Evolutionary conservation across 2,797 vertebrate genomes (phyloP), one percentile per base, ranked within the genome.

Genomic region (Cuniculus paca): DNA sequence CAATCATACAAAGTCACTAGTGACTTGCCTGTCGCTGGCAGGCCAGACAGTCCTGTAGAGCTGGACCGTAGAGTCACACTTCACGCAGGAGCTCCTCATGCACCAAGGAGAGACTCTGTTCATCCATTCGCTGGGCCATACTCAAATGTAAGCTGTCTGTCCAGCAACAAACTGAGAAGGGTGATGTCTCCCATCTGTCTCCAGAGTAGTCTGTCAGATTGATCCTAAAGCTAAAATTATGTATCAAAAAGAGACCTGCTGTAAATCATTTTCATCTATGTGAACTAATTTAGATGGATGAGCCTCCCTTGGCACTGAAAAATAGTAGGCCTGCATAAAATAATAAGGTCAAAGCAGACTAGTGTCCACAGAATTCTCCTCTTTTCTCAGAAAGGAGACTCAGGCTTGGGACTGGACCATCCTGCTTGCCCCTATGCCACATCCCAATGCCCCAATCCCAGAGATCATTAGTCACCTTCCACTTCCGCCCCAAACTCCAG

Each of bases 281-380:
- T 82, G 54, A 86, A 70, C 77, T 70, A n/a, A 88, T 87, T 80
- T 39, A 63, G 82, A 82, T 3, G 24, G 81, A 65, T 65, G 72
- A 54, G 54, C 31, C 48, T 60, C 28, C 50, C 7, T 11, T 10
- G 28, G 80, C 17, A 36, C 61, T 19, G 10, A 85, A 48, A 91
- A 31, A 68, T 1, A n/a, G 48, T 1, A 68, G 31, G 26, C 16
- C 48, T 45, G 8, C 2, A 10, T 22, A 39, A 77, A 80, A 89
- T 6, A 17, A 48, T 1, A 28, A 83, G 39, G 93, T 45, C 74
- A 61, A 16, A 9, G 48, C 61, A 16, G 17, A 39, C 13, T 4
- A 16, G n/a, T 60, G 2, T n/a, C 97, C 34, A 10, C 3, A 3
- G 28, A 42, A 50, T 24, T 45, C 75, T 83, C 61, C 56, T 14